Base-by-base conservation (phyloP, 2,797 vertebrate genomes). In the Morelia viridis region DNA sequence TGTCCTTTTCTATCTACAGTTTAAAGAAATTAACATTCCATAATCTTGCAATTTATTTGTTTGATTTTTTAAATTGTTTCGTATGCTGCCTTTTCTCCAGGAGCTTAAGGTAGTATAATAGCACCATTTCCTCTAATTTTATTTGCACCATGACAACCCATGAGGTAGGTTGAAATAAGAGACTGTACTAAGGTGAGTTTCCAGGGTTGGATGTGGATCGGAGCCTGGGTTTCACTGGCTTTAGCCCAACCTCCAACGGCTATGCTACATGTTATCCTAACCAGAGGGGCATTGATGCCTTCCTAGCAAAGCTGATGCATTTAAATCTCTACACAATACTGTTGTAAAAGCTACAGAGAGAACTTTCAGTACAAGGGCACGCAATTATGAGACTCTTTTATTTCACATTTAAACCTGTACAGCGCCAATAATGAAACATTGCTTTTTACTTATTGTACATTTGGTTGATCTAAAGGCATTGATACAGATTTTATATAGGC, bases 1-100 rank as follows among this genome's bases (percentile, higher is more conserved):
- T 11, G 10, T 61, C 64, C 2, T 93, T 90, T 86, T 19, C 86
- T 4, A 61, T 46, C 87, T 62, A 86, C 92, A 89, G n/a, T 10
- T 92, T 15, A 56, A 26, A 80, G 12, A 56, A 90, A 87, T 61
- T 0, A 64, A 68, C 15, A 35, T 50, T n/a, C 41, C 3, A 8
- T 9, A 8, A 56, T 86, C 11, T 76, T 88, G 3, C 87, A 92
- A 90, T 92, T 50, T 91, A 62, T 91, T 80, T 46, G 71, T 90
- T 80, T 46, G 71, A 80, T 80, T 46, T 41, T 46, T 80, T 80
- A 4, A 71, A 35, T 46, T 80, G 8, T 41, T 80, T 80, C 46
- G 24, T 22, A 24, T 80, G 71, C 8, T 46, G 3, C 19, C 19
- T 41, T 80, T 80, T 80, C 35, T 80, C 35, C 35, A 80, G 35